These are phyloP conservation scores for Trichopoda pennipes DNA, from an alignment of 2,888 invertebrate genomes.

Conservation along the genomic window DNA sequence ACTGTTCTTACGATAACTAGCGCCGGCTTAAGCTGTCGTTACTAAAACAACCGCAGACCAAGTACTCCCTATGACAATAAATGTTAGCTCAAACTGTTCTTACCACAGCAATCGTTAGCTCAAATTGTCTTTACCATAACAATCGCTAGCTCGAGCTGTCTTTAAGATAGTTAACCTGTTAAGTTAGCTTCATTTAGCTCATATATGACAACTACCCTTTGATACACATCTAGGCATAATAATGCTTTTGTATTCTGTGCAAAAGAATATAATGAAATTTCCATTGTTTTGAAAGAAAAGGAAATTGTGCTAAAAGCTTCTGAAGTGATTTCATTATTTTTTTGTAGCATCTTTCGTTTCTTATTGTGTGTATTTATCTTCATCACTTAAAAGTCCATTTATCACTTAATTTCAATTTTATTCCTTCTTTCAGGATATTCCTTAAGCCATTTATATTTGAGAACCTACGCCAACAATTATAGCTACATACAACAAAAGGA, in stretches of 20 bases:
- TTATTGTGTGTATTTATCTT: constrained; percentile 52
- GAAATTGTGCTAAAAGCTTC: constrained; percentile 46
- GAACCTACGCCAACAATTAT: background rate
- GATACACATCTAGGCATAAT: background rate
- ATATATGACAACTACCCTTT: no score
- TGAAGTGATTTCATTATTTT: constrained; percentile 40
- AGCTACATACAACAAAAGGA: background rate
- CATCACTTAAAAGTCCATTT: constrained; percentile 63
- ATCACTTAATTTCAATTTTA: constrained; percentile 59
- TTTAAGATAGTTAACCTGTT: no score
- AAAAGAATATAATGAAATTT: background rate
- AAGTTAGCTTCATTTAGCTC: no score
- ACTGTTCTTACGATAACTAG: no score
- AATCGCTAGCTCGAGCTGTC: no score
- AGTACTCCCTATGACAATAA: background rate
- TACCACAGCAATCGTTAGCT: background rate
- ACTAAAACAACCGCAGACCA: no score
- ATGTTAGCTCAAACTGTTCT: background rate
- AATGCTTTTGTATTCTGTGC: background rate
- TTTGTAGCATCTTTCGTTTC: constrained; percentile 19
- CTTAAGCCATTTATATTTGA: constrained; percentile 18
- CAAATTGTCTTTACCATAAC: no score
- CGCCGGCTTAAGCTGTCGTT: no score
- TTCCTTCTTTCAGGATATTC: background rate
- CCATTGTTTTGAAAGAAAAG: constrained; percentile 22